Base-by-base conservation (phyloP, 1,140 invertebrate genomes). In the Aphelinus certus region DNA sequence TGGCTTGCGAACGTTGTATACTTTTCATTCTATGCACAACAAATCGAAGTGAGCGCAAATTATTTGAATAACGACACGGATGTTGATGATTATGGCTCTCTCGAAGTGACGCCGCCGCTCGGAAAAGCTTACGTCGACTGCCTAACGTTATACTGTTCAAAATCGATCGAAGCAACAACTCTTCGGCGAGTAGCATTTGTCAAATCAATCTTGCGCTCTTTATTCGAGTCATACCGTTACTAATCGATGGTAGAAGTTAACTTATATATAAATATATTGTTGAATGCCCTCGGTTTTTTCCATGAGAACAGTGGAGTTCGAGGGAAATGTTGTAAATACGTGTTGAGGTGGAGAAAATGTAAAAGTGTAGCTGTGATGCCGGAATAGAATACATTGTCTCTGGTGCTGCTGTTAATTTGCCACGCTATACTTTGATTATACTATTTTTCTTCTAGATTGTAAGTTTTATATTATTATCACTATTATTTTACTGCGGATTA, bases 321-420 rank as follows among this genome's bases (percentile, higher is more conserved):
- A 58, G 51, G 65, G 26, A 69, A 60, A 69, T 69, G 46, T 69
- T 69, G 67, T 69, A 69, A 49, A 69, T 69, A 69, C 10, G 43
- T 69, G 48, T n/a, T 58, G 67, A 60, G n/a, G 56, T 69, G 51
- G 43, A 49, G 26, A 10, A 47, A 48, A 58, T 42, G 60, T 43
- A 26, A 69, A 46, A 69, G 46, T 69, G 43, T 69, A 58, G 56
- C 26, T 60, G 55, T 69, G 56, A 60, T 69, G 55, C 67, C 49
- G 45, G 51, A 3, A 26, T 70, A 51, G 67, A 42, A 60, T 60
- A 46, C 61, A 61, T 70, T 67, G 56, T 53, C 56, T 60, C 51
- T 70, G 67, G 67, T 70, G 67, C 67, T 70, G 57, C 67, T 61
- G 57, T 70, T 70, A 42, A 70, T 61, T 70, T 61, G 67, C 67